Evolutionary conservation across 1,140 invertebrate genomes (phyloP).

Genomic region (Tenebrio molitor): DNA sequence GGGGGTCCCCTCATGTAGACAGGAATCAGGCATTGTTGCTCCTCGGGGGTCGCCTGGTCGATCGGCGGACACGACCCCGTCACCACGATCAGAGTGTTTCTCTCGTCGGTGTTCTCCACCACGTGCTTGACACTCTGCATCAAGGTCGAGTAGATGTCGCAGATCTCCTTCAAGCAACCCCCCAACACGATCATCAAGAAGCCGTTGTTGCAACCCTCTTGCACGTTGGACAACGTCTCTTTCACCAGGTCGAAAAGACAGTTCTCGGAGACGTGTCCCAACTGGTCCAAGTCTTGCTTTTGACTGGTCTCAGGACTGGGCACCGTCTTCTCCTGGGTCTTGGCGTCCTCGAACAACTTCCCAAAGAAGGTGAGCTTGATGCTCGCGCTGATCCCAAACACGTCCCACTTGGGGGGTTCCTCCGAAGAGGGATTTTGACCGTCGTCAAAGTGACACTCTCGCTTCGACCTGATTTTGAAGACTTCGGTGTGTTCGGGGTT

Average conservation of each 20-base stretch:
- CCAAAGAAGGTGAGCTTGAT: conserved; percentile 58
- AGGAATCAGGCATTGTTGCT: not conserved
- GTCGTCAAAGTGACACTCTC: conserved; percentile 14
- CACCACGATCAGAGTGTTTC: conserved; percentile 55
- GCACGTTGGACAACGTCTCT: conserved; percentile 47
- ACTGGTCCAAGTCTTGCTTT: conserved; percentile 46
- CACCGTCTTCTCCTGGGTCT: not conserved
- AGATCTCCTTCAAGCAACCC: conserved; percentile 52
- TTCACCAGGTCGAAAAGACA: conserved; percentile 54
- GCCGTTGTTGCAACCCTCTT: conserved; percentile 39
- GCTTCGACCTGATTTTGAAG: conserved; percentile 55
- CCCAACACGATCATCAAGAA: conserved; percentile 58
- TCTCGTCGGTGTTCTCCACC: conserved; percentile 50
- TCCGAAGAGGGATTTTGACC: conserved; percentile 1
- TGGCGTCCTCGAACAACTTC: conserved; percentile 50
- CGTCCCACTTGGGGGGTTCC: conserved; percentile 49
- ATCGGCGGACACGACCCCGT: conserved; percentile 53
- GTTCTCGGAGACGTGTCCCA: conserved; percentile 43
- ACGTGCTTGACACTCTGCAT: conserved; percentile 59
- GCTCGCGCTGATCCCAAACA: conserved; percentile 55
- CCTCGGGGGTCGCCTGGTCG: not conserved
- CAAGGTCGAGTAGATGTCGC: conserved; percentile 49
- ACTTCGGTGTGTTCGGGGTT: conserved; percentile 56
- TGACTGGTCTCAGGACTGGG: not conserved
- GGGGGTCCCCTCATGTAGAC: conserved; percentile 26